Evolutionary conservation across 2,113 vertebrate genomes (phyloP), one percentile per base, ranked within the genome.

Genomic region (Mormoops blainvillei): DNA sequence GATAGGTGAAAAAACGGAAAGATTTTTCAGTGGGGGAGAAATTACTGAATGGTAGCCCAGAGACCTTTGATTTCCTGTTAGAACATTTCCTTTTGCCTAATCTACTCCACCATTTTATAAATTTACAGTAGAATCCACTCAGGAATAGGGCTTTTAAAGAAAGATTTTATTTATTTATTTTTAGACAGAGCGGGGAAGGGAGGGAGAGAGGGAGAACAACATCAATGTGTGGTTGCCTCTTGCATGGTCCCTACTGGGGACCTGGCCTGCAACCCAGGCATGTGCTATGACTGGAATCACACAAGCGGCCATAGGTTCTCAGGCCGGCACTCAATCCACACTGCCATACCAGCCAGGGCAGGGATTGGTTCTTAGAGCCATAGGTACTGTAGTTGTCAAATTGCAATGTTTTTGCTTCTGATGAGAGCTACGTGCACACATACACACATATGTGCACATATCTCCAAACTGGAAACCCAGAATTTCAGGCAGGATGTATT

Each of bases 61-160:
- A 93, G 58, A 82, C 68, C 15, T 52, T 89, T 83, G 41, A 88
- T 92, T 96, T 95, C 26, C 83, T 96, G 43, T 50, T 61, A 45
- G 56, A 71, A 71, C 16, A 43, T 94, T 70, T 92, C 28, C 16
- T 93, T 45, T 28, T 67, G 65, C 71, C 11, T 0, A 50, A 7
- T 33, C 38, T 41, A 67, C 22, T 84, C 24, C 33, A 48, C 31
- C 6, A 33, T 63, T 85, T 87, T 84, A 58, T 67, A 61, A 18
- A 36, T 83, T 71, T 70, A 19, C 18, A 87, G 89, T 41, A 90
- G 63, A 80, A 54, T 58, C 13, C 41, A 22, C 45, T 54, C n/a
- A 74, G 24, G 48, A 43, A n/a, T n/a, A n/a, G n/a, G n/a, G n/a
- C n/a, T n/a, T n/a, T n/a, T n/a, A n/a, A n/a, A n/a, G n/a, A n/a